A percentile compares a stretch with the other conserved stretches of the same genome.
Evolutionary conservation across 2,113 vertebrate genomes (phyloP).

Genomic region (Proterorhinus semilunaris): DNA sequence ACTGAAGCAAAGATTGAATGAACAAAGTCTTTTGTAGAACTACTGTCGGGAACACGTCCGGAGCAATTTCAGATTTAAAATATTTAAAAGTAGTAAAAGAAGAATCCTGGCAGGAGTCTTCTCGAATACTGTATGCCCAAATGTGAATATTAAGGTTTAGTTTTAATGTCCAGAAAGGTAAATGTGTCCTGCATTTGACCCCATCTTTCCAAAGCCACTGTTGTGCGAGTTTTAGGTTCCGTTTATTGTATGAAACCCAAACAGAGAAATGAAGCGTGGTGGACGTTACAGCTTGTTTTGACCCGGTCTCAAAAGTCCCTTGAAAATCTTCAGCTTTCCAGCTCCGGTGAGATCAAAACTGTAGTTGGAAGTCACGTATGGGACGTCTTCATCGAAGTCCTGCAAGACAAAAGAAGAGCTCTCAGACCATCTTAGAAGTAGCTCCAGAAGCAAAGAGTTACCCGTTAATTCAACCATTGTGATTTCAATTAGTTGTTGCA

Average conservation of each 20-base stretch:
- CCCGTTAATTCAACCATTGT: too few relatives aligned
- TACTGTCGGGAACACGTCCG: neutral
- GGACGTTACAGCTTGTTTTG: constrained; percentile 31
- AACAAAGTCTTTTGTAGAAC: neutral
- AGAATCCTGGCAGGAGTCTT: constrained; percentile 8
- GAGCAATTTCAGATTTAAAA: neutral
- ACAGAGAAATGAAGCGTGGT: neutral
- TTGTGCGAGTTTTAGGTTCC: too few relatives aligned
- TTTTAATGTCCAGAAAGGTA: neutral
- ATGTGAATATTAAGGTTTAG: constrained; percentile 31
- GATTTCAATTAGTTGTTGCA: too few relatives aligned
- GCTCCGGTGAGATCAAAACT: constrained; percentile 84
- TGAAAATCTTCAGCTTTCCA: constrained; percentile 82
- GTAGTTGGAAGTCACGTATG: constrained; percentile 88
- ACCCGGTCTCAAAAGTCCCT: constrained; percentile 62
- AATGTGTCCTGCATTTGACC: too few relatives aligned
- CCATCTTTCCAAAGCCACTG: too few relatives aligned
- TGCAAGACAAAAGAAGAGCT: constrained; percentile 59
- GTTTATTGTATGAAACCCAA: neutral
- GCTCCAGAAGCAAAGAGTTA: too few relatives aligned
- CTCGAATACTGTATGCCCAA: neutral
- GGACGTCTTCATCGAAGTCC: constrained; percentile 80
- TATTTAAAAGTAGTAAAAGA: constrained; percentile 3
- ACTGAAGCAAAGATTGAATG: too few relatives aligned
- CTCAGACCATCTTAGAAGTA: too few relatives aligned